phyloP scores from a whole-genome alignment of 2,888 invertebrate genomes.

The Drosophila fungiperda region DNA sequence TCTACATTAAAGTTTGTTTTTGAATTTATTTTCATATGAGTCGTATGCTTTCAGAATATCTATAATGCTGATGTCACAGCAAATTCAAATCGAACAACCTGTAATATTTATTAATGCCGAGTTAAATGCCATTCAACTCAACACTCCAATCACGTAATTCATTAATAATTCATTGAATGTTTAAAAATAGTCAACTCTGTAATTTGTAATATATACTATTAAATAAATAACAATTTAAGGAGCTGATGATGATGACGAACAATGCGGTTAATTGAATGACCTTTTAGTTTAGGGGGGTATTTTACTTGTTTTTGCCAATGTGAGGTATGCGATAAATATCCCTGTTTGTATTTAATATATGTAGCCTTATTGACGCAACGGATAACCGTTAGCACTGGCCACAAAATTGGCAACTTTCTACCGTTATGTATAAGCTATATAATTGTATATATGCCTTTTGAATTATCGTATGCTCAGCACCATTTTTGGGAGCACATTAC shows the following conservation, averaged over 20 bases:
- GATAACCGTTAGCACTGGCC: constrained; percentile 34
- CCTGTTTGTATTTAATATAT: constrained; percentile 4
- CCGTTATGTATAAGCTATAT: constrained; percentile 45
- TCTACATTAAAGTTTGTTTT: not conserved
- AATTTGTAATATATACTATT: not conserved
- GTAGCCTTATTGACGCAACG: constrained; percentile 14
- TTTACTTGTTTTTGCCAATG: not conserved
- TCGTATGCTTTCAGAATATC: not conserved
- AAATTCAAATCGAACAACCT: not conserved
- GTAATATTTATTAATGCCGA: constrained; percentile 3
- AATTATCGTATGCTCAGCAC: constrained; percentile 32
- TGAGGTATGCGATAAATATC: not conserved
- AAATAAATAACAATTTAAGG: not conserved
- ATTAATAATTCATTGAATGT: constrained; percentile 34
- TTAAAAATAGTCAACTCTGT: constrained; percentile 16
- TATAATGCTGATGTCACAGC: constrained; percentile 31
- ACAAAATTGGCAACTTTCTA: constrained; percentile 67
- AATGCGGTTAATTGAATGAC: constrained; percentile 15
- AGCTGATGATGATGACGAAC: not conserved
- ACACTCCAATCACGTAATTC: constrained; percentile 41
- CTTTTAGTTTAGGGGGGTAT: not conserved
- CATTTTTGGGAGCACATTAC: constrained; percentile 29
- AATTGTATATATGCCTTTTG: constrained; percentile 34
- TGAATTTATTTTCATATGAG: not conserved
- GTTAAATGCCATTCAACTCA: constrained; percentile 12